These are phyloP conservation scores for Spinus olivaceus DNA, from an alignment of 2,797 vertebrate genomes.

Conservation along the genomic window DNA sequence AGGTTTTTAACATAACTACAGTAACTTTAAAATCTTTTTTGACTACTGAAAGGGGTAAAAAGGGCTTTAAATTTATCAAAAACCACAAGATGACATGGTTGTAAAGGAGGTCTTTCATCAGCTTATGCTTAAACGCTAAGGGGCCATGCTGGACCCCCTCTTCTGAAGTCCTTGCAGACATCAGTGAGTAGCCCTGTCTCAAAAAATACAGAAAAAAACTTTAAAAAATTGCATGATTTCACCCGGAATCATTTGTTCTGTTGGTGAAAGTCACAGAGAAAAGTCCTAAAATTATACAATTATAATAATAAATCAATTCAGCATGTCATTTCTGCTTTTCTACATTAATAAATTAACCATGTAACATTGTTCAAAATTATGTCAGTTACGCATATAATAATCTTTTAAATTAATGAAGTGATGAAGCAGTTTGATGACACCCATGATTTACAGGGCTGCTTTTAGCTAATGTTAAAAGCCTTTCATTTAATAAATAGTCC, in stretches of 20 bases:
- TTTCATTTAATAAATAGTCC: conserved; percentile 86
- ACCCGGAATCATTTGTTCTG: conserved; percentile 64
- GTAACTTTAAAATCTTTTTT: background rate
- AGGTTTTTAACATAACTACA: background rate
- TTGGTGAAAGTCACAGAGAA: conserved; percentile 76
- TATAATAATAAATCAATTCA: conserved; percentile 82
- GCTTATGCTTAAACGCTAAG: conserved; percentile 42
- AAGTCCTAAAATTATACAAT: conserved; percentile 82
- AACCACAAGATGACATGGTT: conserved; percentile 22
- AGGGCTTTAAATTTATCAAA: conserved; percentile 51
- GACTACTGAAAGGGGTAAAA: background rate
- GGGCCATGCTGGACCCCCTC: background rate
- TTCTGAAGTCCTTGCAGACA: background rate
- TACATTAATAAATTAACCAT: conserved; percentile 85
- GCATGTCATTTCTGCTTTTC: conserved; percentile 80
- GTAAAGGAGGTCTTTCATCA: conserved; percentile 45
- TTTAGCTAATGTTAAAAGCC: conserved; percentile 88
- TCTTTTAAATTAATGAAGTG: conserved; percentile 95
- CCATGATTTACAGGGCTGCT: conserved; percentile 87
- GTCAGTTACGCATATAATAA: conserved; percentile 89
- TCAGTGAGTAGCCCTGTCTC: background rate
- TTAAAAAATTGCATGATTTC: background rate
- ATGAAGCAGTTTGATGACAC: conserved; percentile 85
- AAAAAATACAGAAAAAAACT: background rate
- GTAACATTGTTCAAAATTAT: conserved; percentile 91